These are phyloP conservation scores for Macrotis lagotis DNA, from an alignment of 2,113 vertebrate genomes.

Conservation along the genomic window DNA sequence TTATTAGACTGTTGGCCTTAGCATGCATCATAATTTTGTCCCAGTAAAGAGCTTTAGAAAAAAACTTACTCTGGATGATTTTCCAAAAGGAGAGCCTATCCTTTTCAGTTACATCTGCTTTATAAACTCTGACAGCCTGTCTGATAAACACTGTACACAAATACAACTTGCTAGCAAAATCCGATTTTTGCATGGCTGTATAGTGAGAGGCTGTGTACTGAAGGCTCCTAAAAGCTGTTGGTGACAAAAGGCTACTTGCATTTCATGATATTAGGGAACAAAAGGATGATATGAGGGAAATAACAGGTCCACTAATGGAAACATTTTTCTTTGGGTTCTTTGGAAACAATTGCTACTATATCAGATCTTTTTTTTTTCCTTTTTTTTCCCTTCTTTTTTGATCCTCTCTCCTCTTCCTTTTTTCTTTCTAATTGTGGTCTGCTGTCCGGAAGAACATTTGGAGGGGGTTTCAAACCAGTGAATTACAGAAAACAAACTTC, in stretches of 20 bases:
- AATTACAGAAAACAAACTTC: slow-evolving; percentile 54
- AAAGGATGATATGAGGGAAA: slow-evolving; percentile 58
- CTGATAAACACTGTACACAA: slow-evolving; percentile 70
- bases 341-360: slow-evolving; percentile 59
- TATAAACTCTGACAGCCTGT: slow-evolving; percentile 66
- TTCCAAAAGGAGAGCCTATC: slow-evolving; percentile 54
- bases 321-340: slow-evolving; percentile 11
- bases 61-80: slow-evolving; percentile 12
- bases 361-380: not conserved
- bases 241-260: slow-evolving; percentile 71
- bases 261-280: slow-evolving; percentile 67
- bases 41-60: slow-evolving; percentile 46
- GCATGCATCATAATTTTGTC: slow-evolving; percentile 51
- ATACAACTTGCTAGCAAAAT: slow-evolving; percentile 67
- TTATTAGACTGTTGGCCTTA: slow-evolving; percentile 47
- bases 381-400: slow-evolving; percentile 13
- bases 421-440: slow-evolving; percentile 21
- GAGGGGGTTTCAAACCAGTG: slow-evolving; percentile 41
- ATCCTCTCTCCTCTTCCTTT: not conserved
- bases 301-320: slow-evolving; percentile 25
- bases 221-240: slow-evolving; percentile 61
- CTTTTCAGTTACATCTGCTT: slow-evolving; percentile 67
- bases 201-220: slow-evolving; percentile 47
- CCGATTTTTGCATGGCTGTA: slow-evolving; percentile 39
- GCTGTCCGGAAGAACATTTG: slow-evolving; percentile 41